A percentile compares a stretch with the other conserved stretches of the same genome.
Conservation (phyloP, 2,797 vertebrate genomes). For the Rhyacichthys aspro region DNA sequence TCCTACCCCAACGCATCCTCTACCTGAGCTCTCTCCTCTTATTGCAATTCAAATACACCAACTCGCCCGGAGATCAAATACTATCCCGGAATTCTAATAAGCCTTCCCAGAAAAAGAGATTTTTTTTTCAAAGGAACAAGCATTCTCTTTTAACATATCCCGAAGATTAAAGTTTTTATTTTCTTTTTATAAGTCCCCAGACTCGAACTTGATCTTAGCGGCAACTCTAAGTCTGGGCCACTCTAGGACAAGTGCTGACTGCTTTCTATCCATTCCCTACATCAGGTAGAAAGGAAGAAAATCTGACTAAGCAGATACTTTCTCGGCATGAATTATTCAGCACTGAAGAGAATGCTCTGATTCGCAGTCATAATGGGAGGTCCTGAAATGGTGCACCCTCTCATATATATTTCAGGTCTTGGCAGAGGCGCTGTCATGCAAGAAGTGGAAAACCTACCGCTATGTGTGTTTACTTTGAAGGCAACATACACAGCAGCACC, state of each 20-base stretch:
- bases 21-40: slow-evolving; percentile 28
- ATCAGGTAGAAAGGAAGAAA: slow-evolving; percentile 42
- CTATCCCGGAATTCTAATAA: slow-evolving; percentile 31
- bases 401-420: slow-evolving; percentile 73
- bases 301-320: slow-evolving; percentile 75
- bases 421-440: slow-evolving; percentile 60
- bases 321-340: slow-evolving; percentile 74
- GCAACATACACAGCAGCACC: background rate
- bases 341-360: slow-evolving; percentile 63
- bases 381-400: slow-evolving; percentile 62
- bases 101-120: slow-evolving; percentile 25
- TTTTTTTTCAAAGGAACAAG: slow-evolving; percentile 7
- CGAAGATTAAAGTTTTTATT: slow-evolving; percentile 50
- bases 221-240: slow-evolving; percentile 19
- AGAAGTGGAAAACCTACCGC: slow-evolving; percentile 27
- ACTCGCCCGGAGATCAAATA: slow-evolving; percentile 32
- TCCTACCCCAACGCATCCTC: slow-evolving; percentile 38
- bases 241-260: slow-evolving; percentile 32
- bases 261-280: slow-evolving; percentile 40
- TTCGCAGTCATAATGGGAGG: slow-evolving; percentile 72
- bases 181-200: slow-evolving; percentile 16
- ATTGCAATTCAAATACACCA: slow-evolving; percentile 50
- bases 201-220: slow-evolving; percentile 28
- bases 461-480: slow-evolving; percentile 12
- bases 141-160: slow-evolving; percentile 32